Evolutionary conservation across 1,140 invertebrate genomes (phyloP).

Genomic region (Aphidius gifuensis): DNA sequence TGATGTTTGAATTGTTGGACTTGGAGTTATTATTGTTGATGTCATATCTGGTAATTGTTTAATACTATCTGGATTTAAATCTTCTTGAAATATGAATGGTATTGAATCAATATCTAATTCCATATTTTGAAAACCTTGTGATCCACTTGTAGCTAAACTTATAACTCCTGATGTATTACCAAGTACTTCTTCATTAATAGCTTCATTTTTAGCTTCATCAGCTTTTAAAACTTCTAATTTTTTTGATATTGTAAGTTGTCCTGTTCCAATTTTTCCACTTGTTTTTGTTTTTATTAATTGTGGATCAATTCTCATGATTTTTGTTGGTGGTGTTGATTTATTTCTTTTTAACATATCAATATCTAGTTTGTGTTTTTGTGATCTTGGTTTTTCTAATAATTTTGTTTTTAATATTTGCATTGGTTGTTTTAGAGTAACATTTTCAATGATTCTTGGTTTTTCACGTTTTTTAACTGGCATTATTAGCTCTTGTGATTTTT

Average conservation of each 20-base stretch:
- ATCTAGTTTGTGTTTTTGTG: conserved; percentile 46
- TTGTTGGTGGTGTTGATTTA: conserved; percentile 27
- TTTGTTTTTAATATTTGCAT: conserved; percentile 48
- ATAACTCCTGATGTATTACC: conserved; percentile 9
- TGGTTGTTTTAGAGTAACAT: conserved; percentile 46
- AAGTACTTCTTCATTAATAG: conserved; percentile 18
- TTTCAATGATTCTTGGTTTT: conserved; percentile 51
- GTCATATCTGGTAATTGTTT: conserved; percentile 68
- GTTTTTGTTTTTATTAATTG: conserved; percentile 19
- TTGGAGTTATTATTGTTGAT: conserved; percentile 54
- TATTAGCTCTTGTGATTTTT: conserved; percentile 31
- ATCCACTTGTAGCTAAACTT: conserved; percentile 9
- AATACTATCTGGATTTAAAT: conserved; percentile 61
- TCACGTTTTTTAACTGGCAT: conserved; percentile 51
- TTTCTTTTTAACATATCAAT: conserved; percentile 21
- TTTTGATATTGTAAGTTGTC: conserved; percentile 30
- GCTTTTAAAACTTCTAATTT: conserved; percentile 41
- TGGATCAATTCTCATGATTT: conserved; percentile 46
- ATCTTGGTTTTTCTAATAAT: conserved; percentile 38
- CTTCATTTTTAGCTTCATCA: conserved; percentile 28
- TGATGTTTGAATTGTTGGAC: conserved; percentile 27
- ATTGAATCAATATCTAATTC: conserved; percentile 71
- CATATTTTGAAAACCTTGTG: conserved; percentile 55
- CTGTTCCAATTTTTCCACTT: conserved; percentile 26
- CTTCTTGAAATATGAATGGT: conserved; percentile 69